These are phyloP conservation scores for Saccopteryx leptura DNA, from an alignment of 2,113 vertebrate genomes.

Conservation along the genomic window DNA sequence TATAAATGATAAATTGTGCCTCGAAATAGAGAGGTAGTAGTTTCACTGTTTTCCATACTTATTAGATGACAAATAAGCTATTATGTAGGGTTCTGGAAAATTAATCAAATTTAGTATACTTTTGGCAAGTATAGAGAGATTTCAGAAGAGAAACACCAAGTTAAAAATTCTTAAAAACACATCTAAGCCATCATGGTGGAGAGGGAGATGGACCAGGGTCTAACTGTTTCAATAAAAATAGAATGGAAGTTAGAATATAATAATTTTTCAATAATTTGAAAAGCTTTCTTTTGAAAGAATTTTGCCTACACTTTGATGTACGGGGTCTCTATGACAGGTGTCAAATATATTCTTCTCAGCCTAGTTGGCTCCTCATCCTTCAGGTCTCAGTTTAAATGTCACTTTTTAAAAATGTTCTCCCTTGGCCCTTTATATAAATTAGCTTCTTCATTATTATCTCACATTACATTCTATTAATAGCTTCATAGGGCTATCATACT, in stretches of 20 bases:
- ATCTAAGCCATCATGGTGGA: background rate
- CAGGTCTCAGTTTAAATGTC: background rate
- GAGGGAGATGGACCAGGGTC: background rate
- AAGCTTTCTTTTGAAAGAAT: background rate
- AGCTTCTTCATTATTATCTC: background rate
- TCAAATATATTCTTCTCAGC: background rate
- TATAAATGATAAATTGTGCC: background rate
- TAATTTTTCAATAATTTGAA: constrained; percentile 30
- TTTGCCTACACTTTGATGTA: background rate
- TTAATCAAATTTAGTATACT: background rate
- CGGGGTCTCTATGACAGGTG: background rate
- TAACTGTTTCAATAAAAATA: background rate
- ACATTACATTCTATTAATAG: background rate
- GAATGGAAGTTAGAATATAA: background rate
- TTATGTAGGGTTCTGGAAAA: background rate
- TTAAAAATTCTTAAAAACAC: background rate
- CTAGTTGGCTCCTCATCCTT: background rate
- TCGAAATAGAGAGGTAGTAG: background rate
- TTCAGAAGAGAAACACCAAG: background rate
- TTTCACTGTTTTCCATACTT: background rate
- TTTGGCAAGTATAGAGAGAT: background rate
- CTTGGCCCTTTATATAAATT: background rate
- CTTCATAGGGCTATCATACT: background rate
- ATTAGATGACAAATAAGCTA: background rate
- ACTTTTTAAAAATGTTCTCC: background rate